Conservation (phyloP, 2,113 vertebrate species). For the Cyanoderma ruficeps region DNA sequence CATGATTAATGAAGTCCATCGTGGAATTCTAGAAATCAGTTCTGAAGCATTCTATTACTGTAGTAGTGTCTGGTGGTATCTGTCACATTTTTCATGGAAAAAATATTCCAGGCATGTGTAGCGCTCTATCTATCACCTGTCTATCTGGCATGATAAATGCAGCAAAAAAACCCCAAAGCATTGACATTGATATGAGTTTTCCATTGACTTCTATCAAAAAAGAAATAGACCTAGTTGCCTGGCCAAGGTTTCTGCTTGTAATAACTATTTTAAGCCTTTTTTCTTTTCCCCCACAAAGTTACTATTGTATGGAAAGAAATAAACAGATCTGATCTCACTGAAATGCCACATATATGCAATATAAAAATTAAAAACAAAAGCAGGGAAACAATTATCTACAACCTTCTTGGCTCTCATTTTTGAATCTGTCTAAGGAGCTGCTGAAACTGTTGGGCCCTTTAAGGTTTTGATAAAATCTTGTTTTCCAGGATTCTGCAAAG, state of each 20-base stretch:
- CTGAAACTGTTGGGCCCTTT: neutral
- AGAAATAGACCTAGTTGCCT: neutral
- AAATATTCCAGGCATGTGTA: neutral
- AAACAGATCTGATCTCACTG: neutral
- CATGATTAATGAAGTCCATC: constrained; percentile 19
- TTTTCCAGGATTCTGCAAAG: neutral
- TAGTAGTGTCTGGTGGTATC: neutral
- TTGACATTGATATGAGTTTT: constrained; percentile 8
- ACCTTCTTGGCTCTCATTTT: neutral
- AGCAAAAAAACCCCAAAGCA: neutral
- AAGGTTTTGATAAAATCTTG: constrained; percentile 29
- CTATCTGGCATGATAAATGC: constrained; percentile 17
- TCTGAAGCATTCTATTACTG: neutral
- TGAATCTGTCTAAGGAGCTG: neutral
- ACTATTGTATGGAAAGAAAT: neutral
- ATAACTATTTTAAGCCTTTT: neutral
- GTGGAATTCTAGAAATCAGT: neutral
- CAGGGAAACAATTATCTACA: neutral
- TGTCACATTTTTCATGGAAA: neutral
- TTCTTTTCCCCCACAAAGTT: neutral
- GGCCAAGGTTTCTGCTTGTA: neutral
- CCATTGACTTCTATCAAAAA: neutral
- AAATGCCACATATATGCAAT: neutral
- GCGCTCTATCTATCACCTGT: constrained; percentile 21
- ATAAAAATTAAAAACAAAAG: neutral